Percentiles rank a stretch among this genome's conserved stretches.
phyloP scores from a whole-genome alignment of 2,888 invertebrate species.

The Poecilus cupreus region DNA sequence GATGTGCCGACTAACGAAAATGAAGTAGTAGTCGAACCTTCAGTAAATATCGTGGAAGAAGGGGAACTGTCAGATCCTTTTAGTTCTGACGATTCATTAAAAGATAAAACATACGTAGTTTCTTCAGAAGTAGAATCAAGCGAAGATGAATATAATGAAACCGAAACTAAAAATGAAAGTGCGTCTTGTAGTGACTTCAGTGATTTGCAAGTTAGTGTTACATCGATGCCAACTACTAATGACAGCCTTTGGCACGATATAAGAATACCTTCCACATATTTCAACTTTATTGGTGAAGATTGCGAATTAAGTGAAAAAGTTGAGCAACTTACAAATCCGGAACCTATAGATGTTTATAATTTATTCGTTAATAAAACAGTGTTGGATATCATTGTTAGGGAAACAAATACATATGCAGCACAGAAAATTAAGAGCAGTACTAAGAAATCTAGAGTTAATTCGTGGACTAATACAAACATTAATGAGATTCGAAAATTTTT shows the following conservation, averaged over 20 bases:
- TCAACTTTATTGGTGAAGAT: neutral
- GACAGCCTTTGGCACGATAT: neutral
- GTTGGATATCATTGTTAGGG: neutral
- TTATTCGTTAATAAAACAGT: neutral
- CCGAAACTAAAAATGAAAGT: neutral
- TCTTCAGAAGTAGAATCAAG: neutral
- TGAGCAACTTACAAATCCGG: neutral
- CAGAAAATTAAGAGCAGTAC: neutral
- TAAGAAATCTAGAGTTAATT: neutral
- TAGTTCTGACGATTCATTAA: neutral
- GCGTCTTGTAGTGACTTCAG: neutral
- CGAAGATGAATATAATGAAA: neutral
- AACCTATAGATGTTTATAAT: neutral
- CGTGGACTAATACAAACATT: neutral
- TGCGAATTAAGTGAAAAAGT: neutral
- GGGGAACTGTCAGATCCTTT: no score
- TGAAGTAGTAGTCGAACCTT: no score
- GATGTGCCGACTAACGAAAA: neutral
- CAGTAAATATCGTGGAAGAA: no score
- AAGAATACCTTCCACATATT: neutral
- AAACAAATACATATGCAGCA: conserved; percentile 1
- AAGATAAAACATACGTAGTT: neutral
- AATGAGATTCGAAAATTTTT: neutral
- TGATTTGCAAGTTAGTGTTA: neutral
- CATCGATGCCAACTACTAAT: neutral